Conservation (phyloP, 1,140 invertebrate species). For the Pristionchus pacificus region DNA sequence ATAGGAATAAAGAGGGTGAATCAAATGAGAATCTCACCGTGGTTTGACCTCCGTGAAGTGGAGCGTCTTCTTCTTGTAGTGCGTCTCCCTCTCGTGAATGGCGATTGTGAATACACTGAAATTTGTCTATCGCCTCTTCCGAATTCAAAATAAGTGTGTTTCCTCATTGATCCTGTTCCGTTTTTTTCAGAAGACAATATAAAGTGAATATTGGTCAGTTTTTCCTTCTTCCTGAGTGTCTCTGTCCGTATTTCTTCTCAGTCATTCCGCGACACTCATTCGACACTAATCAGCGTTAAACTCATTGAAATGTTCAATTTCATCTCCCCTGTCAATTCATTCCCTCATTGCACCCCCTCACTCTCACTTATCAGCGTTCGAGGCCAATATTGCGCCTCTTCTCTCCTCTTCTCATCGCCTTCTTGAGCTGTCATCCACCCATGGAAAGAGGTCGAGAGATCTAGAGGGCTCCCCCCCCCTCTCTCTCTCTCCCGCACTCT, state of each 20-base stretch:
- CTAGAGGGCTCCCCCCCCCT: not conserved
- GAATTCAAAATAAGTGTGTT: no score
- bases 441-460: not conserved
- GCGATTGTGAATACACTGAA: conserved; percentile 24
- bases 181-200: not conserved
- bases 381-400: no score
- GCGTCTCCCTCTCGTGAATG: conserved; percentile 13
- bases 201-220: not conserved
- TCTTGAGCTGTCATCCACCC: not conserved
- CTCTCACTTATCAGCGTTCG: not conserved
- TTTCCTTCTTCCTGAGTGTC: not conserved
- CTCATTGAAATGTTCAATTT: no score
- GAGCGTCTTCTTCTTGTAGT: conserved; percentile 20
- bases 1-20: no score
- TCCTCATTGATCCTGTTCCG: no score
- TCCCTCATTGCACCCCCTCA: not conserved
- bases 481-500: not conserved
- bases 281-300: no score
- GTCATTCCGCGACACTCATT: no score
- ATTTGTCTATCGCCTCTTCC: no score
- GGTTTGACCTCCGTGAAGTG: conserved; percentile 22
- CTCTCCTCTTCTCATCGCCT: not conserved
- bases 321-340: not conserved
- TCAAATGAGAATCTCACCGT: no score
- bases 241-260: no score